Base-by-base conservation (phyloP, 2,797 vertebrate genomes). In the Enteromius viviparus region DNA sequence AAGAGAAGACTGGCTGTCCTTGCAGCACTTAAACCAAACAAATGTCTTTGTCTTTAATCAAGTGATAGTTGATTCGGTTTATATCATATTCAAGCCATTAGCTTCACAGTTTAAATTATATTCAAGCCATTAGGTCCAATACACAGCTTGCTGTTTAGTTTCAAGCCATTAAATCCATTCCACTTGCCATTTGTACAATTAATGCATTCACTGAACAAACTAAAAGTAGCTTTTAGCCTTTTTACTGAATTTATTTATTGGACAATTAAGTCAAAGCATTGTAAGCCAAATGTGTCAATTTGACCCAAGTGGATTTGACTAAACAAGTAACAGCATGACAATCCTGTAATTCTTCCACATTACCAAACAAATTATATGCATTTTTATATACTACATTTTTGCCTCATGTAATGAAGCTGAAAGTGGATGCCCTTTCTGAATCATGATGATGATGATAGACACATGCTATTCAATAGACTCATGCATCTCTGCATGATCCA, bases 401-500 rank as follows among this genome's bases (percentile, higher is more conserved):
- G 21, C 34, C 34, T 74, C 29, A 23, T 58, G 51, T 76, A 53
- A 40, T 76, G 2, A 74, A 8, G 29, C 12, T 74, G 29, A 74
- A 74, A 29, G 49, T 74, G 49, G 29, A 74, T 53, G 37, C 37
- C 1, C 60, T 64, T 64, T 64, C 26, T 15, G 26, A 64, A 64
- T 32, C 26, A 42, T 70, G 76, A 78, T 60, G 60, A 82, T 81
- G 29, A 81, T 82, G 58, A 34, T 34, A 34, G 32, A 34, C 32
- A 34, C 3, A 34, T 34, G 32, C 32, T 34, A 34, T 26, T 29
- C 83, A 77, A 42, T 29, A 34, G 45, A n/a, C 58, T 37, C 60
- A 64, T 53, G 49, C 26, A 79, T 51, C 49, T 62, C 49, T 53
- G 58, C 51, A 69, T 34, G 37, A 76, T 78, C 55, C 75, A 87